Evolutionary conservation across 2,113 vertebrate species (phyloP), one percentile per base, ranked within the genome.

Genomic region (Saccopteryx leptura): DNA sequence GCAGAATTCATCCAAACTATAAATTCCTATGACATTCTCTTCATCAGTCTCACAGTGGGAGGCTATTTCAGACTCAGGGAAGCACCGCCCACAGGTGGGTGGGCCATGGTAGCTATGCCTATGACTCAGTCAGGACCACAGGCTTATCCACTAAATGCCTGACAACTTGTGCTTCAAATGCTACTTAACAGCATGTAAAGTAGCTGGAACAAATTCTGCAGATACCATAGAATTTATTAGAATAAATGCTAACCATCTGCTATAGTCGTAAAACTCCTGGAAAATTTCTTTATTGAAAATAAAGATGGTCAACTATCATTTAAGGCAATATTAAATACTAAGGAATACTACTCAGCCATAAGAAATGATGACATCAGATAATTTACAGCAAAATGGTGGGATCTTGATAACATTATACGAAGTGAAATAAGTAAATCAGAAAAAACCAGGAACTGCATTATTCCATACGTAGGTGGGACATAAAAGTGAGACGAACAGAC

Each of bases 251-350:
- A 61, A 72, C 26, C 26, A 50, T 68, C 23, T 79, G 9, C 60
- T 26, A 81, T 12, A 88, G 23, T 2, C 50, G 81, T 61, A 56
- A 26, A 61, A 15, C 56, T 14, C 82, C 60, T 68, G 17, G 69
- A 92, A 92, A 92, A 87, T 17, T 1, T 19, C 2, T 91, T 11
- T 86, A 90, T 48, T 68, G 26, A 94, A 90, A 87, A 66, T 50
- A 88, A 61, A 90, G 56, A 69, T 26, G 19, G 7, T 19, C 5
- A 50, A 12, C 14, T 72, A 50, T 82, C 50, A 72, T 33, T 26
- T 48, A 76, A 87, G 19, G 18, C 17, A 48, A 63, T 87, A 83
- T 50, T n/a, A 54, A 60, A 72, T n/a, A 89, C 39, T 71, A 50
- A 76, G 39, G 39, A 39, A 39, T 39, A 39, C 39, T 39, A 39